Evolutionary conservation across 1,140 invertebrate genomes (phyloP).

Genomic region (Drosophila quadrilineata): DNA sequence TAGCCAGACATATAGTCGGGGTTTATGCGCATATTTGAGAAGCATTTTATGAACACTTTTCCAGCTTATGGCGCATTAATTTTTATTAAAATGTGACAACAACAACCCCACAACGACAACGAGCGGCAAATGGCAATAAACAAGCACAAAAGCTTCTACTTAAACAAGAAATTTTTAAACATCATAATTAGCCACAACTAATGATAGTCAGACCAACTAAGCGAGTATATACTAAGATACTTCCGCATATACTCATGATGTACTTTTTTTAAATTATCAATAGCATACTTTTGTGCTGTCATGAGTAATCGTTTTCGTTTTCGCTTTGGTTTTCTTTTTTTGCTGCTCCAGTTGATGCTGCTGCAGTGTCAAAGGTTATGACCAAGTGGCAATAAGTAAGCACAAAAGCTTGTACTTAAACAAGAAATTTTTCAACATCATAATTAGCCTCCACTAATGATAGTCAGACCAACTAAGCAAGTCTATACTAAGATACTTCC

Average conservation of each 20-base stretch:
- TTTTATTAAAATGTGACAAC: constrained; percentile 57
- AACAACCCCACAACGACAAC: constrained; percentile 37
- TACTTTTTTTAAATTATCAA: no score
- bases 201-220: background rate
- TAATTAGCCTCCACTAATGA: no score
- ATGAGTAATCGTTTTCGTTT: background rate
- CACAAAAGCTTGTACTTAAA: no score
- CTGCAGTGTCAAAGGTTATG: constrained; percentile 59
- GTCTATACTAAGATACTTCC: no score
- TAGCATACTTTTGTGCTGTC: constrained; percentile 19
- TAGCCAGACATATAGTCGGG: background rate
- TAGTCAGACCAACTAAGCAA: no score
- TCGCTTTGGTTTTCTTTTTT: constrained; percentile 15
- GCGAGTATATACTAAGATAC: no score
- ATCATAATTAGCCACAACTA: constrained; percentile 8
- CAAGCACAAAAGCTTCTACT: no score
- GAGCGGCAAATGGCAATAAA: no score
- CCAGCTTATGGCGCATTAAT: constrained; percentile 63
- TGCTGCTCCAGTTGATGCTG: constrained; percentile 1
- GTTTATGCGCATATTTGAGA: constrained; percentile 32
- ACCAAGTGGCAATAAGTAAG: no score
- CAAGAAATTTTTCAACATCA: no score
- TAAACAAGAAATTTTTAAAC: no score
- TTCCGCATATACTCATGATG: no score
- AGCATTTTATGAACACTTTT: constrained; percentile 41